Conservation (phyloP, 2,113 vertebrate species). For the Myiozetetes cayanensis region DNA sequence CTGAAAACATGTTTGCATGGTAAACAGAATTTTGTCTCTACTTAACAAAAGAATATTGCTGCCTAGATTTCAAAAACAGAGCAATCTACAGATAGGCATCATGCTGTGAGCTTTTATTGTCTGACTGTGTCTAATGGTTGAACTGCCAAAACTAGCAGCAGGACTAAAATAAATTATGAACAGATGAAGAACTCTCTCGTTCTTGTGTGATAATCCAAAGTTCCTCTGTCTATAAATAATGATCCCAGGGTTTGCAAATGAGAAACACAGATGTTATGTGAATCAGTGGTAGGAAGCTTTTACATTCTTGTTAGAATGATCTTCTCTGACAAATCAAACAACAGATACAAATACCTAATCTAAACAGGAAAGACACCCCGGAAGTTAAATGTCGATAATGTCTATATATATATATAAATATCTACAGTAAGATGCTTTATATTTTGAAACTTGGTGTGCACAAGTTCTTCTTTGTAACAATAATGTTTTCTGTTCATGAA, state of each 20-base stretch:
- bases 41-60: neutral
- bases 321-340: neutral
- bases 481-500: neutral
- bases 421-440: neutral
- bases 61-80: neutral
- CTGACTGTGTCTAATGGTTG: conserved; percentile 8
- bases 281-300: neutral
- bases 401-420: neutral
- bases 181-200: neutral
- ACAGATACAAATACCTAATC: neutral
- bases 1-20: neutral
- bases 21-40: neutral
- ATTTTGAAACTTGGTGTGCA: neutral
- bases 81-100: neutral
- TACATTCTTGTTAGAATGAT: neutral
- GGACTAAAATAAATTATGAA: conserved; percentile 25
- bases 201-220: neutral
- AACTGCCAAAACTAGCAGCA: conserved; percentile 27
- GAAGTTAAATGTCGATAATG: neutral
- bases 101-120: conserved; percentile 49
- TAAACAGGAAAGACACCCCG: neutral
- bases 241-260: neutral
- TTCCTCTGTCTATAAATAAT: conserved; percentile 29
- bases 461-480: neutral
- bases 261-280: neutral